phyloP scores from a whole-genome alignment of 2,113 vertebrate species.

The Ciconia maguari region DNA sequence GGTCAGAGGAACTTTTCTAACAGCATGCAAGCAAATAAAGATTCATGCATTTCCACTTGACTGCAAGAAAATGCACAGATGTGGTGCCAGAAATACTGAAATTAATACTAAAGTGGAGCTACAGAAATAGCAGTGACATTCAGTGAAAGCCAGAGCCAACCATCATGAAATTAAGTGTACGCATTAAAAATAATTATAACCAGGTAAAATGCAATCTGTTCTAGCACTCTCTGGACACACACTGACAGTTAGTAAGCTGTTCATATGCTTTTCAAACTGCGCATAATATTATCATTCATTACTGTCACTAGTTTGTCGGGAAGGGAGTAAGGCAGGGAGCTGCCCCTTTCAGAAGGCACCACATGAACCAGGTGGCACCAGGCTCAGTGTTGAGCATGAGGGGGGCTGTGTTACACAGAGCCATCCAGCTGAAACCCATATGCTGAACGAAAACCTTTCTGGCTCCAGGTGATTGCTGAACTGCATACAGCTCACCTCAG shows the following conservation, averaged over 20 bases:
- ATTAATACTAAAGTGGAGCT: not conserved
- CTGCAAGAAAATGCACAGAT: not conserved
- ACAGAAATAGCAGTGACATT: not conserved
- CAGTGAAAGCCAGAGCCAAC: not conserved
- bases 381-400: accelerated
- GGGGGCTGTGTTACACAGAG: not conserved
- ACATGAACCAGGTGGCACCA: not conserved
- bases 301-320: not conserved
- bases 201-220: not conserved
- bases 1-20: not conserved
- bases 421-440: not conserved
- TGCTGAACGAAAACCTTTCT: not conserved
- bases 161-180: not conserved
- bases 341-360: accelerated
- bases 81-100: not conserved
- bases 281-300: not conserved
- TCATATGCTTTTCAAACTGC: not conserved
- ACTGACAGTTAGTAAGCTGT: not conserved
- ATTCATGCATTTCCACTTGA: not conserved
- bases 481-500: not conserved
- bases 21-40: not conserved
- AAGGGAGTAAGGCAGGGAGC: not conserved
- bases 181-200: not conserved
- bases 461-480: not conserved
- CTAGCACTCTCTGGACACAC: not conserved